Evolutionary conservation across 2,888 invertebrate species (phyloP), one percentile per base, ranked within the genome.

Genomic region (Hecatera dysodea): DNA sequence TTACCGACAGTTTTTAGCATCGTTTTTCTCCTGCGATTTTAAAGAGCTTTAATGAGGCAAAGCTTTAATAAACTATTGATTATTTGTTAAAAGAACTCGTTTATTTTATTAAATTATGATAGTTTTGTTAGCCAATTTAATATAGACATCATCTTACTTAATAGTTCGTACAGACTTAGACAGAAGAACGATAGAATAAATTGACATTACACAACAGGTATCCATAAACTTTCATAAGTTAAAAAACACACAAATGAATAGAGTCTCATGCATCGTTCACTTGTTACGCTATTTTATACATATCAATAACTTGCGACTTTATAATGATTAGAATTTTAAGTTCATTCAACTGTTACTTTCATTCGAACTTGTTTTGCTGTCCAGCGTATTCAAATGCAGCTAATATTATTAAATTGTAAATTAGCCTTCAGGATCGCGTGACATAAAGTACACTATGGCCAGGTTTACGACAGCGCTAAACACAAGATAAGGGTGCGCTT

Each of bases 401-500:
- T 78, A 80, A 80, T 80, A 83, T 80, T 81, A 86, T 87, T 83
- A 84, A 84, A 85, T 81, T 81, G 78, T 85, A 84, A 85, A 88
- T 88, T 82, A 80, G 69, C 71, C 75, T 78, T 82, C 72, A 76
- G 64, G 50, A 81, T 80, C 75, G 75, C 72, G 74, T 83, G 82
- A 82, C 78, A 83, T 83, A 86, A 88, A 87, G 86, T 85, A 85
- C 86, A 80, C 74, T 80, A 84, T 75, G 65, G 72, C 72, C 74
- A 83, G 78, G 80, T 85, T 85, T 86, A 85, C 87, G 84, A 89
- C 88, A 89, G 86, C 82, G 80, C 78, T 76, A 85, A 82, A 71
- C 78, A 75, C 71, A 67, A 82, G 92, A 92, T 93, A 92, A 91
- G 87, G 85, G 81, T 88, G 86, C 85, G 88, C 88, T 90, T 91